Conservation (phyloP, 2,113 vertebrate species). For the Alectura lathami region DNA sequence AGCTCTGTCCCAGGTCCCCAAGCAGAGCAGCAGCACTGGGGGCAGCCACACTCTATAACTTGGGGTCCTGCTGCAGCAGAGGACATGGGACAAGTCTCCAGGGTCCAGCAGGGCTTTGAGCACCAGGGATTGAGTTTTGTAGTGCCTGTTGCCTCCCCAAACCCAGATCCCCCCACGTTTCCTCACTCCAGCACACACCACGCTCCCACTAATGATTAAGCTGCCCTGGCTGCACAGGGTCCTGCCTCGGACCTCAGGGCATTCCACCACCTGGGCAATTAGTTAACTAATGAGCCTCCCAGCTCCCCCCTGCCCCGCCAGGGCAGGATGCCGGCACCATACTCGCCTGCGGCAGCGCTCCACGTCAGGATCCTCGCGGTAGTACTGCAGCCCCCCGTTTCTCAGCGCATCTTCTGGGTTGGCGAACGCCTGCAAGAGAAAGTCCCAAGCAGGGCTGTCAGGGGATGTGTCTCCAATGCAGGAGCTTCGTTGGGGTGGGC, state of each 20-base stretch:
- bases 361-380: slow-evolving; percentile 84
- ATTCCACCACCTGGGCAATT: not conserved
- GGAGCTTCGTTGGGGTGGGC: not conserved
- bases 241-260: not conserved
- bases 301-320: not conserved
- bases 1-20: not conserved
- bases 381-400: slow-evolving; percentile 86
- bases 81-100: rapidly evolving
- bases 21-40: not conserved
- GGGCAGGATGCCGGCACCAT: not conserved
- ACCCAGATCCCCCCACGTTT: rapidly evolving
- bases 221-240: not conserved
- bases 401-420: slow-evolving; percentile 91
- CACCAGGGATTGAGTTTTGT: not conserved
- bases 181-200: not conserved
- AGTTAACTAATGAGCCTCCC: not conserved
- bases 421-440: slow-evolving; percentile 85
- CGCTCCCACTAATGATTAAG: slow-evolving; percentile 37
- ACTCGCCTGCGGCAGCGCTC: slow-evolving; percentile 87
- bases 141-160: not conserved
- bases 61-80: rapidly evolving
- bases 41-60: not conserved
- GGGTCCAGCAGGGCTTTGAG: not conserved
- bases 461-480: not conserved
- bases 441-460: not conserved